phyloP scores from a whole-genome alignment of 2,113 vertebrate genomes.

The Montifringilla adamsi region DNA sequence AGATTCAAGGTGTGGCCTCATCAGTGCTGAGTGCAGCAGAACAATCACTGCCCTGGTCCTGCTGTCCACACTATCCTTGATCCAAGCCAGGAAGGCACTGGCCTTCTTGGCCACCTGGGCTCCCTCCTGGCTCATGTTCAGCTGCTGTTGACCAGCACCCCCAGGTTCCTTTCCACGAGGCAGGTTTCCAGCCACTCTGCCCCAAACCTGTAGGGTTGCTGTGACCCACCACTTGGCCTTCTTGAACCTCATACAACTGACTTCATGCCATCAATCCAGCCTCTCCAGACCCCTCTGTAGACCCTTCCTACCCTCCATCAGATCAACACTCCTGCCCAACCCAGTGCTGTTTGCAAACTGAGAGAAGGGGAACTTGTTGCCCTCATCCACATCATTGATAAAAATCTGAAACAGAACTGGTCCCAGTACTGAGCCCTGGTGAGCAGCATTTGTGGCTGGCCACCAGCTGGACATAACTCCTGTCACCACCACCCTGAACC shows the following conservation, averaged over 20 bases:
- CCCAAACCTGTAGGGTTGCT: not conserved
- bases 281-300: not conserved
- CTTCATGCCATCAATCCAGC: not conserved
- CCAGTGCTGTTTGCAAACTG: not conserved
- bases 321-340: not conserved
- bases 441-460: not conserved
- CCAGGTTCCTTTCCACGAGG: not conserved
- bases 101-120: not conserved
- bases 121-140: not conserved
- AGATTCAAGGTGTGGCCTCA: fast-evolving
- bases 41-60: not conserved
- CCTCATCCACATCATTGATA: not conserved
- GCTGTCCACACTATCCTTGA: not conserved
- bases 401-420: not conserved
- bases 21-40: fast-evolving
- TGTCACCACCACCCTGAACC: not conserved
- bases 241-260: not conserved
- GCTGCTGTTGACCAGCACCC: not conserved
- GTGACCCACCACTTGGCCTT: not conserved
- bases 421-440: not conserved
- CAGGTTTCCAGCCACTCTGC: not conserved
- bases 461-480: not conserved
- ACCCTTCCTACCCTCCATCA: not conserved
- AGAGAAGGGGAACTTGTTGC: fast-evolving
- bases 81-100: not conserved